These are phyloP conservation scores for Microchirus variegatus DNA, from an alignment of 2,797 vertebrate genomes.

Conservation along the genomic window DNA sequence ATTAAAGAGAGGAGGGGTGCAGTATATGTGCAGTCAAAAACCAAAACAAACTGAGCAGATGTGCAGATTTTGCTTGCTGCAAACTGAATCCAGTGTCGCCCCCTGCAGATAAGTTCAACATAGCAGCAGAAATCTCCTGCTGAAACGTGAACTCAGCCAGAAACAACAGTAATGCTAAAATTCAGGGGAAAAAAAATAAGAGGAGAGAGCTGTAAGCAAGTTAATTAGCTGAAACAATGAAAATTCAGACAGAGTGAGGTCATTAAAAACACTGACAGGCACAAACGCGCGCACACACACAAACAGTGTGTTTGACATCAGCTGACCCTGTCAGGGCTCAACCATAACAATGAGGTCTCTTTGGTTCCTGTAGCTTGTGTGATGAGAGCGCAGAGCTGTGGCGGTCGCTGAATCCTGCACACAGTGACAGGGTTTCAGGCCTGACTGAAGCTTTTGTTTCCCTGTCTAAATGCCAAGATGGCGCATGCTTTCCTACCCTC, in stretches of 20 bases:
- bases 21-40: not conserved
- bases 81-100: conserved; percentile 14
- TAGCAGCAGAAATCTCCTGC: conserved; percentile 14
- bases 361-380: conserved; percentile 40
- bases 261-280: conserved; percentile 36
- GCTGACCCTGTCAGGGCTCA: conserved; percentile 50
- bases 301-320: conserved; percentile 20
- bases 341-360: conserved; percentile 70
- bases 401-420: conserved; percentile 47
- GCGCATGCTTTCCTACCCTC: conserved; percentile 39
- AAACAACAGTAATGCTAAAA: not conserved
- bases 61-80: conserved; percentile 8
- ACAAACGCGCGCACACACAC: conserved; percentile 6
- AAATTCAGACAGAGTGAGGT: conserved; percentile 41
- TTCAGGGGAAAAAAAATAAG: not conserved
- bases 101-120: conserved; percentile 26
- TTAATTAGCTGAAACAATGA: conserved; percentile 11
- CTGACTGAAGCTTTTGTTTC: conserved; percentile 77
- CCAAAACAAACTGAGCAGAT: conserved; percentile 10
- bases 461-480: conserved; percentile 31
- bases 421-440: conserved; percentile 48
- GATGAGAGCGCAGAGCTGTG: conserved; percentile 51
- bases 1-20: not conserved
- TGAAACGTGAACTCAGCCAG: conserved; percentile 15
- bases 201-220: not conserved